A percentile compares a stretch with the other conserved stretches of the same genome.
phyloP scores from a whole-genome alignment of 1,140 invertebrate species.

The Gryon sp. region DNA sequence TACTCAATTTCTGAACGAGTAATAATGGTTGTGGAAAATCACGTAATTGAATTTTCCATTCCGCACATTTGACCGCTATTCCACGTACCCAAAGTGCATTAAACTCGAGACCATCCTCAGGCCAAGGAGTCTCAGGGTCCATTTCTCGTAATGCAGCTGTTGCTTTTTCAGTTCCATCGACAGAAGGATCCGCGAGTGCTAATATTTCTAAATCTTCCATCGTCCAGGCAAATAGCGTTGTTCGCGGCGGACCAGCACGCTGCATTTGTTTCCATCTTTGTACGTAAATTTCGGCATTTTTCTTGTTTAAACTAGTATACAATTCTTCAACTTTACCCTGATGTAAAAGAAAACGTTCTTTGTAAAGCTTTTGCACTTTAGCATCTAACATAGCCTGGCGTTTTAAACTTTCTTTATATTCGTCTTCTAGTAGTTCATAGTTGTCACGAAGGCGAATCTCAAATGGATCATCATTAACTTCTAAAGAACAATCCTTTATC shows the following conservation, averaged over 20 bases:
- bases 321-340: slow-evolving; percentile 93
- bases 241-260: slow-evolving; percentile 84
- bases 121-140: slow-evolving; percentile 92
- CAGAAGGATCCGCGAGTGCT: slow-evolving; percentile 91
- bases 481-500: slow-evolving; percentile 91
- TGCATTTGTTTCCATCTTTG: slow-evolving; percentile 92
- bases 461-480: slow-evolving; percentile 98
- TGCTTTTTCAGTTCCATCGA: slow-evolving; percentile 91
- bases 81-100: slow-evolving; percentile 95
- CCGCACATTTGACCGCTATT: slow-evolving; percentile 88
- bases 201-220: slow-evolving; percentile 89
- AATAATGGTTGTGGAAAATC: slow-evolving; percentile 97
- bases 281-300: slow-evolving; percentile 97
- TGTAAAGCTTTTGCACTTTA: slow-evolving; percentile 90
- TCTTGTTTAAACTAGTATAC: slow-evolving; percentile 90
- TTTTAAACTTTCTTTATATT: slow-evolving; percentile 96
- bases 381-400: slow-evolving; percentile 93
- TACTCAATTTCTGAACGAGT: slow-evolving; percentile 88
- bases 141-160: slow-evolving; percentile 87
- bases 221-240: slow-evolving; percentile 89
- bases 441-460: slow-evolving; percentile 97
- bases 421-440: slow-evolving; percentile 96
- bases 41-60: slow-evolving; percentile 93
- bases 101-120: slow-evolving; percentile 94
- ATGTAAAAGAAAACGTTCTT: slow-evolving; percentile 90